phyloP scores from a whole-genome alignment of 2,888 invertebrate species.

The Zonitis immaculata region DNA sequence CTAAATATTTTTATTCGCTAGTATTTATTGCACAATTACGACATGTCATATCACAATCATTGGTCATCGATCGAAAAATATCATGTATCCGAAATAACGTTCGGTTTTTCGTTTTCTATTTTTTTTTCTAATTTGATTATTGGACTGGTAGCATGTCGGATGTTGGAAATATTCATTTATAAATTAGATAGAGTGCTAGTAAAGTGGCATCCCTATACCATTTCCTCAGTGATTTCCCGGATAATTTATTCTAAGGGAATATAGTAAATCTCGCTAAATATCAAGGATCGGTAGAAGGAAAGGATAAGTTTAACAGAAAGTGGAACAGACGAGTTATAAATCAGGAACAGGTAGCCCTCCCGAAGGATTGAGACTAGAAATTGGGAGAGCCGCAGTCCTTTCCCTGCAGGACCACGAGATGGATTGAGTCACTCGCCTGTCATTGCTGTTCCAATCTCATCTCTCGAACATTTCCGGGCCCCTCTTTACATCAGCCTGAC shows the following conservation, averaged over 20 bases:
- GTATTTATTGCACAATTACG: conserved; percentile 21
- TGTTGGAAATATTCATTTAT: conserved; percentile 14
- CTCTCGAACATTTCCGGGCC: conserved; percentile 23
- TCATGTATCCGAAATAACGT: background rate
- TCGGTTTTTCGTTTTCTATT: background rate
- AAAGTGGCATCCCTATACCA: conserved; percentile 14
- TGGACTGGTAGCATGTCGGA: background rate
- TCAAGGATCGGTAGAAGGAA: conserved; percentile 46
- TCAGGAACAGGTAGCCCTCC: conserved; percentile 49
- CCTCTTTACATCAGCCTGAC: conserved; percentile 16
- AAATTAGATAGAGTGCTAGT: conserved; percentile 13
- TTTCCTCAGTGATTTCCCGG: conserved; percentile 29
- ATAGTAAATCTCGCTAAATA: conserved; percentile 48
- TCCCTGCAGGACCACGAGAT: conserved; percentile 43
- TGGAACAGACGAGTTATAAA: conserved; percentile 49
- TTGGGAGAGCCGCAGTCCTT: conserved; percentile 43
- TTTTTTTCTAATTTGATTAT: background rate
- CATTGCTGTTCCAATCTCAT: conserved; percentile 39
- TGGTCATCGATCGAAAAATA: conserved; percentile 11
- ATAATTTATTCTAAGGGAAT: conserved; percentile 45
- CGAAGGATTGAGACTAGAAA: conserved; percentile 44
- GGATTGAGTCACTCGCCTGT: conserved; percentile 42
- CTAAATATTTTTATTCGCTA: conserved; percentile 25
- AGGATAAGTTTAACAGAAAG: conserved; percentile 47
- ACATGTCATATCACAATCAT: conserved; percentile 10